Evolutionary conservation across 2,113 vertebrate genomes (phyloP).

Genomic region (Macrotus californicus): DNA sequence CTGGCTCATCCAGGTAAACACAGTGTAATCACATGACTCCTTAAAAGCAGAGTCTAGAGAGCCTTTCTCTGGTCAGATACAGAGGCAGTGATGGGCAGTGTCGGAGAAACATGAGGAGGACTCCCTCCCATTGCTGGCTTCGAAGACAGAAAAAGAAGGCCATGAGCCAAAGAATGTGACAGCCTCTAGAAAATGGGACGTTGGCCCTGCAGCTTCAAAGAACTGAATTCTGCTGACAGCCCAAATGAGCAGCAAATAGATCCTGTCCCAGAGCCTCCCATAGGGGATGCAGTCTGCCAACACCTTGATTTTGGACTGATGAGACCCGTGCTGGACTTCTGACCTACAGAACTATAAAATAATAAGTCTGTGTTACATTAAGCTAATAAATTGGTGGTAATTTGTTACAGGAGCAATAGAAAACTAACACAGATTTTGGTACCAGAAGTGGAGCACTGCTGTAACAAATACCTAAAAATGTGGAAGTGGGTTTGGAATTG

Average conservation of each 20-base stretch:
- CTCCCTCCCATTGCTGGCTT: not conserved
- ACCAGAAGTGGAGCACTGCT: not conserved
- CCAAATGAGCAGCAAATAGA: not conserved
- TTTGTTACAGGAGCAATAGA: not conserved
- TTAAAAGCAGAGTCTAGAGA: not conserved
- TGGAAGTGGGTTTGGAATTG: not conserved
- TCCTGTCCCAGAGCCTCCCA: not conserved
- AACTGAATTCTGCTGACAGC: not conserved
- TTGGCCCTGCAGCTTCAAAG: not conserved
- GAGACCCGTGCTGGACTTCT: not conserved
- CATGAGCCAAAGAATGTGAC: not conserved
- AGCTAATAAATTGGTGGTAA: not conserved
- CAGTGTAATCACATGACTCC: not conserved
- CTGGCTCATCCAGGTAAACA: not conserved
- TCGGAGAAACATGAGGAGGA: not conserved
- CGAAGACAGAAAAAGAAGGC: not conserved
- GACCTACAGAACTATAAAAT: not conserved
- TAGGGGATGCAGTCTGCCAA: not conserved
- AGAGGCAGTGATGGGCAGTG: not conserved
- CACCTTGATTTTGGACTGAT: not conserved
- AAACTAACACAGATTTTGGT: not conserved
- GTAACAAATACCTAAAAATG: not conserved
- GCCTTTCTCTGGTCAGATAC: not conserved
- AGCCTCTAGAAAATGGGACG: not conserved
- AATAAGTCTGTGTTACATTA: not conserved